Conservation (phyloP, 2,888 invertebrate species). For the Campoplex capitator region DNA sequence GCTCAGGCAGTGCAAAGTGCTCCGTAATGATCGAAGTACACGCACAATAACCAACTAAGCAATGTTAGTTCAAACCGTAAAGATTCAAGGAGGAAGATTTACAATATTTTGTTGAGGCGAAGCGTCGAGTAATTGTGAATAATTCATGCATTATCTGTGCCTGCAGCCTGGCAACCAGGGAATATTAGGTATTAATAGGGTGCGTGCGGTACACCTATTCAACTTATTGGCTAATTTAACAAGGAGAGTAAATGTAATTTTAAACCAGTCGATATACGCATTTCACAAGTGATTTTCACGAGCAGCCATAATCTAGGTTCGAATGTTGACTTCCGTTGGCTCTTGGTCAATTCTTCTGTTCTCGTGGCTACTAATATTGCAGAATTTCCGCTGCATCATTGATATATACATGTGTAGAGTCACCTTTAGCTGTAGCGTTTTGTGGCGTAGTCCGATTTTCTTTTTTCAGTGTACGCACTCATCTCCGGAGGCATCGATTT, state of each 20-base stretch:
- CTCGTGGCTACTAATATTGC: background rate
- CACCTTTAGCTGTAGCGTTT: slow-evolving; percentile 26
- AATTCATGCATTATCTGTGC: background rate
- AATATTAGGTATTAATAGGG: slow-evolving; percentile 21
- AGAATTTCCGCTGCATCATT: slow-evolving; percentile 8
- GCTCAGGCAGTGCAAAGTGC: background rate
- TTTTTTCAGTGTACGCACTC: background rate
- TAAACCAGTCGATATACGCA: slow-evolving; percentile 35
- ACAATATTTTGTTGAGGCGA: slow-evolving; percentile 15
- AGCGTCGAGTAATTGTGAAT: slow-evolving; percentile 27
- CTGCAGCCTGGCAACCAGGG: slow-evolving; percentile 15
- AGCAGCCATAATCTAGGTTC: slow-evolving; percentile 37
- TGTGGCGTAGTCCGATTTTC: slow-evolving; percentile 30
- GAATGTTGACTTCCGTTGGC: slow-evolving; percentile 58
- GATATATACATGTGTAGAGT: background rate
- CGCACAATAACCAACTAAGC: slow-evolving; percentile 27
- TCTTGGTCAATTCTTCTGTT: background rate
- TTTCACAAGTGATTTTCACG: background rate
- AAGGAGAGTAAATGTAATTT: slow-evolving; percentile 28
- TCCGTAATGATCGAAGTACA: background rate
- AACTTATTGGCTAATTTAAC: slow-evolving; percentile 46
- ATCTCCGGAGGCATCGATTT: slow-evolving; percentile 17
- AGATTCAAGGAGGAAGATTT: slow-evolving; percentile 12
- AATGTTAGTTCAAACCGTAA: slow-evolving; percentile 1
- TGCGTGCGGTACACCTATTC: slow-evolving; percentile 16